phyloP scores from a whole-genome alignment of 1,140 invertebrate genomes.

The Atta texana region DNA sequence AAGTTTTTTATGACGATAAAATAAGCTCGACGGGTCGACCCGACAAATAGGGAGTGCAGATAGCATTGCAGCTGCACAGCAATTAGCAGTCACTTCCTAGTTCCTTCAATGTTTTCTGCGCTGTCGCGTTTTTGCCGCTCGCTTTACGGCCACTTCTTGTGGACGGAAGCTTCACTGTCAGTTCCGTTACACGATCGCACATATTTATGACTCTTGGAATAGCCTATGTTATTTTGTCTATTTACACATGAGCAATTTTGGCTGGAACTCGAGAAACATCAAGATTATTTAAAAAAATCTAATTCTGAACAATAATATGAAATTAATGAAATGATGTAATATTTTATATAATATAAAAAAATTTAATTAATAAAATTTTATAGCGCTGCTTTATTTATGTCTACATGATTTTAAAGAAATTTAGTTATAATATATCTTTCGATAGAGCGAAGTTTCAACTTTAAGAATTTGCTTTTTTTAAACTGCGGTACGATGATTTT shows the following conservation, averaged over 20 bases:
- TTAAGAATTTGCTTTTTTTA: too few species aligned
- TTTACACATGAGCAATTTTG: not conserved
- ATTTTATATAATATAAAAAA: not conserved
- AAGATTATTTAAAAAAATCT: slow-evolving; percentile 20
- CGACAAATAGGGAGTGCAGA: slow-evolving; percentile 63
- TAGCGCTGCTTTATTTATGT: too few species aligned
- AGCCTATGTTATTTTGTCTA: slow-evolving; percentile 19
- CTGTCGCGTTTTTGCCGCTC: slow-evolving; percentile 55
- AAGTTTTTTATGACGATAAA: slow-evolving; percentile 60
- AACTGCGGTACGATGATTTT: too few species aligned
- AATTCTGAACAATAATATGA: not conserved
- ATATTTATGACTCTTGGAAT: slow-evolving; percentile 57
- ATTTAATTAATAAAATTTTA: too few species aligned
- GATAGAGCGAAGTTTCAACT: too few species aligned
- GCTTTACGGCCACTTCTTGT: slow-evolving; percentile 57
- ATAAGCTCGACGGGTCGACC: slow-evolving; percentile 59
- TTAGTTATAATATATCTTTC: too few species aligned
- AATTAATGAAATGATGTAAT: not conserved
- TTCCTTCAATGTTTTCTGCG: slow-evolving; percentile 63
- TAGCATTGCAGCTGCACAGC: slow-evolving; percentile 62
- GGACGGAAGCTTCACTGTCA: slow-evolving; percentile 57
- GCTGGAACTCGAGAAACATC: not conserved
- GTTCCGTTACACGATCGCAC: slow-evolving; percentile 58
- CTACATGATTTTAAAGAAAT: too few species aligned
- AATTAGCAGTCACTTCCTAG: slow-evolving; percentile 64